Percentiles rank a stretch among this genome's conserved stretches.
phyloP scores from a whole-genome alignment of 1,140 invertebrate genomes.

The Ctenoplectra terminalis region DNA sequence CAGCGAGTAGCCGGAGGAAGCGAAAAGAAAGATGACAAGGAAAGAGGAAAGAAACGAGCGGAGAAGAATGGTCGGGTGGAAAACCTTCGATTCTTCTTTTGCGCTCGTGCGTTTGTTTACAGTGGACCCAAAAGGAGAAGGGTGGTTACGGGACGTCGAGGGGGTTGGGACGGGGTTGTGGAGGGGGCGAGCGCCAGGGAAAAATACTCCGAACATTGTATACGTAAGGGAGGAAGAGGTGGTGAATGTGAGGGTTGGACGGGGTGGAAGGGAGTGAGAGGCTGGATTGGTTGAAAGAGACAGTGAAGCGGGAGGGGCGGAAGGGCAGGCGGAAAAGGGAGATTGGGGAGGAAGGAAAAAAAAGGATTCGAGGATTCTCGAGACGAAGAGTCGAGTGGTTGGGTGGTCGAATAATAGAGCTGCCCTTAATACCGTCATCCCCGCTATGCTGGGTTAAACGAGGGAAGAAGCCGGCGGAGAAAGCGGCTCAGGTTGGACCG shows the following conservation, averaged over 20 bases:
- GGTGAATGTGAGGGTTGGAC: slow-evolving; percentile 12
- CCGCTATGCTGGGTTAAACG: slow-evolving; percentile 68
- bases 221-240: slow-evolving; percentile 40
- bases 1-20: background rate
- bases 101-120: slow-evolving; percentile 71
- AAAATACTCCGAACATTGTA: slow-evolving; percentile 56
- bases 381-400: slow-evolving; percentile 75
- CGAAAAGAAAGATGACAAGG: background rate
- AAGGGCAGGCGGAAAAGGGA: slow-evolving; percentile 44
- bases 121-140: slow-evolving; percentile 61
- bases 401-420: slow-evolving; percentile 78
- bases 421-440: slow-evolving; percentile 78
- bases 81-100: slow-evolving; percentile 66
- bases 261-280: slow-evolving; percentile 18
- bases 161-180: background rate
- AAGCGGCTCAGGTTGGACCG: slow-evolving; percentile 45
- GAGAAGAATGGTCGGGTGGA: slow-evolving; percentile 16
- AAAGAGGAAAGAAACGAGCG: background rate
- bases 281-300: slow-evolving; percentile 30
- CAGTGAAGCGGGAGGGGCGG: slow-evolving; percentile 26
- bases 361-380: slow-evolving; percentile 75
- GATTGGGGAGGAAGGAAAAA: slow-evolving; percentile 39
- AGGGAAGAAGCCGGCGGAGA: slow-evolving; percentile 64
- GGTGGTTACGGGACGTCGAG: background rate
- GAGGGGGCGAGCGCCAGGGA: slow-evolving; percentile 39